Evolutionary conservation across 2,888 invertebrate genomes (phyloP), one percentile per base, ranked within the genome.

Genomic region (Cryptops parisi): DNA sequence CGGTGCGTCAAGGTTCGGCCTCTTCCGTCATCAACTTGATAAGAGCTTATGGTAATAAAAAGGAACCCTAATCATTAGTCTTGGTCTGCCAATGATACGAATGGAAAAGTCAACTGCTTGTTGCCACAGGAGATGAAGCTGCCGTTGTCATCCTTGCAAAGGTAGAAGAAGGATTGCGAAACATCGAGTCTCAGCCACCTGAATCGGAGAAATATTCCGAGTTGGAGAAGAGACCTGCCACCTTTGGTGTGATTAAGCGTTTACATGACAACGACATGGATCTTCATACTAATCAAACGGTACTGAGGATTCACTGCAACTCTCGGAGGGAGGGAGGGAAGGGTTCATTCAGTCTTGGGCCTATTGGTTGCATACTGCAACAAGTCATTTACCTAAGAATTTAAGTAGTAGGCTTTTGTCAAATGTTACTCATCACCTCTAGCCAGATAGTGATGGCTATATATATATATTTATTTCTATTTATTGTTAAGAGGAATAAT

Each of bases 1-100:
- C 74, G 9, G 75, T 76, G 3, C 62, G 76, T 21, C 73, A 75
- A 61, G 75, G 75, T n/a, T 75, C 74, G n/a, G 74, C 76, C 6
- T 63, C 70, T 6, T 70, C 74, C 5, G 59, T 76, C 24, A 66
- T 68, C 26, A 71, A 69, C 61, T 68, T 72, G 26, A 70, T 72
- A 22, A 58, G 61, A 50, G 68, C 67, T 3, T 70, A 68, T 58
- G 67, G 62, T 60, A 44, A 52, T 52, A 26, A 4, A 44, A 19
- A 33, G 9, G 38, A 33, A 33, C n/a, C n/a, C n/a, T n/a, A n/a
- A n/a, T n/a, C n/a, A n/a, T n/a, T n/a, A n/a, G n/a, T n/a, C n/a
- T n/a, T n/a, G n/a, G n/a, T n/a, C n/a, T n/a, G n/a, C n/a, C n/a
- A n/a, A n/a, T n/a, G n/a, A n/a, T n/a, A n/a, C n/a, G n/a, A n/a